Conservation (phyloP, 2,888 invertebrate species). For the Drosophila nigritarsus region DNA sequence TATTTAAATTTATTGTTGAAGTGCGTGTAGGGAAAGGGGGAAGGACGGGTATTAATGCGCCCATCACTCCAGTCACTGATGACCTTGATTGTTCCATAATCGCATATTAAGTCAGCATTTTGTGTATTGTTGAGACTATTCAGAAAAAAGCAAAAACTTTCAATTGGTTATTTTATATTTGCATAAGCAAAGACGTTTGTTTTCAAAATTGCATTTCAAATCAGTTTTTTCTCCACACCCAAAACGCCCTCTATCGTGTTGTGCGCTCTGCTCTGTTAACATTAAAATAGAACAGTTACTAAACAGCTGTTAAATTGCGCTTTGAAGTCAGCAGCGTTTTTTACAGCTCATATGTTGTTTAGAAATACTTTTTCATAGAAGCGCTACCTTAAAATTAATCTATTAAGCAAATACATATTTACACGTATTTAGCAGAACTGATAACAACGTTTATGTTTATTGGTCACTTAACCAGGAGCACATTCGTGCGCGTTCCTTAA, state of each 20-base stretch:
- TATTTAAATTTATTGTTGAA: constrained; percentile 75
- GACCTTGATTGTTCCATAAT: constrained; percentile 63
- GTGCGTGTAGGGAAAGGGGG: constrained; percentile 9
- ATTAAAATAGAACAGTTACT: background rate
- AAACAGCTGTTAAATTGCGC: background rate
- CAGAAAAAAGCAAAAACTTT: background rate
- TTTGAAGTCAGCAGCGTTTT: background rate
- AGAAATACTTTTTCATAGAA: background rate
- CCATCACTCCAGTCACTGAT: constrained; percentile 41
- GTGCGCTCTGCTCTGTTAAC: background rate
- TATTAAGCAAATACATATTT: background rate
- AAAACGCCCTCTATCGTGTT: constrained; percentile 29
- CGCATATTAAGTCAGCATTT: constrained; percentile 35
- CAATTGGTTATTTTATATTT: background rate
- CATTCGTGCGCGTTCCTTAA: background rate
- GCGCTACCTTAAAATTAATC: background rate
- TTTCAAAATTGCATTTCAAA: background rate
- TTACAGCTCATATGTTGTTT: background rate
- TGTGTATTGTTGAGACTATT: constrained; percentile 2
- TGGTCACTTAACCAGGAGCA: background rate
- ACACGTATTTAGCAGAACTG: background rate
- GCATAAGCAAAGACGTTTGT: background rate
- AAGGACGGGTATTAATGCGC: constrained; percentile 14
- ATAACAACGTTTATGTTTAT: background rate
- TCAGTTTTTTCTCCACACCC: background rate